Base-by-base conservation (phyloP, 2,888 invertebrate genomes). In the Marasmarcha lunaedactyla region DNA sequence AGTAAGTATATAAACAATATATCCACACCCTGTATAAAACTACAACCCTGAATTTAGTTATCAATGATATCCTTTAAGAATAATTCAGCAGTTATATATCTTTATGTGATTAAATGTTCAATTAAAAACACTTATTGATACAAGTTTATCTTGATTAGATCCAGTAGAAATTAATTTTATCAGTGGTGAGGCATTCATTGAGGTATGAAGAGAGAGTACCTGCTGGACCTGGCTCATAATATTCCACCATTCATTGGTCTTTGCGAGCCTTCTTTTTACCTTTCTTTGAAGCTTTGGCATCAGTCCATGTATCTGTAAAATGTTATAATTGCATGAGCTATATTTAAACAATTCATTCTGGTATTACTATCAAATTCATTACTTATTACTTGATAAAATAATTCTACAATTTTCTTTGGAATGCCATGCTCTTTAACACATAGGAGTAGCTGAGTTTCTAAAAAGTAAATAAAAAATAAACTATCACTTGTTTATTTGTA, bases 251-350 rank as follows among this genome's bases (percentile, higher is more conserved):
- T 87, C 86, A 90, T 74, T 89, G 88, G 58, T 90, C 90, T 63
- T 89, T 89, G 60, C 91, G 88, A 44, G 86, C 88, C 79, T 90
- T 91, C 84, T 90, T 91, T 86, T 91, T 91, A 71, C 87, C 86
- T 59, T 91, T 91, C 70, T 90, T 91, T 40, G 86, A 79, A 43
- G 85, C 85, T 65, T 91, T 91, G 12, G 91, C 87, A 59, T 92
- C 92, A 51, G 89, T 89, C 91, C 91, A 92, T 20, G 87, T 81
- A 70, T 91, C 91, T 90, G 70, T 13, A 63, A 70, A 14, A 45
- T 51, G 4, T 13, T 34, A 12, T 7, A 4, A 30, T 30, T 30
- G 4, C 7, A 20, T 3, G 7, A 5, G 20, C 4, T 20, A 20
- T 20, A n/a, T n/a, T n/a, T n/a, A n/a, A n/a, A n/a, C n/a, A n/a